phyloP scores from a whole-genome alignment of 2,888 invertebrate species.

The Hemicrepidius hirtus region DNA sequence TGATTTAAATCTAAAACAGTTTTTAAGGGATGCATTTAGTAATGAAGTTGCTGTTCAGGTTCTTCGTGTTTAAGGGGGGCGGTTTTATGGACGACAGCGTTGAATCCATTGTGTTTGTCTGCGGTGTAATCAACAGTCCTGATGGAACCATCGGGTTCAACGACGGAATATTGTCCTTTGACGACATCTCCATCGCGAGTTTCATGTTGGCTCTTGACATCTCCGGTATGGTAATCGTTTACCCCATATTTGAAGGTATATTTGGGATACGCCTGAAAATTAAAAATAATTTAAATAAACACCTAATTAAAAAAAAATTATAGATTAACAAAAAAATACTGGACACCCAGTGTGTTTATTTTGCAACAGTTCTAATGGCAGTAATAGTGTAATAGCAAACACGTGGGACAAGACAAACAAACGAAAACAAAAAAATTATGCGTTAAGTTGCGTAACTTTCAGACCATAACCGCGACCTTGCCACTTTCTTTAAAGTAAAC shows the following conservation, averaged over 20 bases:
- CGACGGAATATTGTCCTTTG: conserved; percentile 69
- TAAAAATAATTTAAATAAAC: too few species aligned
- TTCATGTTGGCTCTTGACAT: conserved; percentile 68
- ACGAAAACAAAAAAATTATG: conserved; percentile 33
- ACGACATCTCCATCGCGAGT: conserved; percentile 69
- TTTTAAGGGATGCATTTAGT: neutral
- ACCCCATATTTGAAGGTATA: conserved; percentile 70
- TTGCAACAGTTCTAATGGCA: conserved; percentile 23
- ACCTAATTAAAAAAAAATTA: too few species aligned
- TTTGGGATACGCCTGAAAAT: conserved; percentile 67
- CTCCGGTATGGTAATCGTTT: conserved; percentile 69
- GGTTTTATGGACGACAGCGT: conserved; percentile 67
- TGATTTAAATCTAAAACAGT: conserved; percentile 8
- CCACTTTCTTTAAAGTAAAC: conserved; percentile 37
- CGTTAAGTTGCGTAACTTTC: conserved; percentile 30
- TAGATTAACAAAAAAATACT: neutral
- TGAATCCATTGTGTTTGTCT: conserved; percentile 69
- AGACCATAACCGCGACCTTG: conserved; percentile 42
- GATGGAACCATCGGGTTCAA: conserved; percentile 70
- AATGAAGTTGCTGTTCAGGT: conserved; percentile 39
- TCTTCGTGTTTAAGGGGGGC: conserved; percentile 54
- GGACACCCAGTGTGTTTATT: too few species aligned
- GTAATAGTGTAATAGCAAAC: conserved; percentile 2
- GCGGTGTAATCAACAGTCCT: conserved; percentile 70
- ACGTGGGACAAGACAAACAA: conserved; percentile 21